Evolutionary conservation across 2,888 invertebrate species (phyloP).

Genomic region (Metellina segmentata): DNA sequence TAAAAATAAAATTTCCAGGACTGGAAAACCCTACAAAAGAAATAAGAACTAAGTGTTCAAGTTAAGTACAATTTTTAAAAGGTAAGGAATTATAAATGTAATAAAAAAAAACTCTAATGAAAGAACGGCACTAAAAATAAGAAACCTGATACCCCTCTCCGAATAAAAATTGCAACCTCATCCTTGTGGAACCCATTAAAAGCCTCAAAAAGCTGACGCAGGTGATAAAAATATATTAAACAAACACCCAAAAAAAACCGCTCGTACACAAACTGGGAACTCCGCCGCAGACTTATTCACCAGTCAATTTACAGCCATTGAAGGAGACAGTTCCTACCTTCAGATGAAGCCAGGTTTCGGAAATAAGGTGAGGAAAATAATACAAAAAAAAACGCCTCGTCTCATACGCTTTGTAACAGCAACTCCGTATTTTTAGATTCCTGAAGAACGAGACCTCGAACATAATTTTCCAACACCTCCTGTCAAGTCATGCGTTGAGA

Average conservation of each 20-base stretch:
- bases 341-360: neutral
- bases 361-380: too few species aligned
- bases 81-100: too few species aligned
- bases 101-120: too few species aligned
- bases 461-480: slow-evolving; percentile 9
- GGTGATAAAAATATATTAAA: slow-evolving; percentile 1
- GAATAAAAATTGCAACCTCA: neutral
- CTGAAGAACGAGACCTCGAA: slow-evolving; percentile 3
- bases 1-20: too few species aligned
- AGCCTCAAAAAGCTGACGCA: neutral
- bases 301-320: slow-evolving; percentile 32
- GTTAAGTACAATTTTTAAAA: too few species aligned
- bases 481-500: slow-evolving; percentile 53
- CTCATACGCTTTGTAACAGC: neutral
- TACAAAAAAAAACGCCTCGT: too few species aligned
- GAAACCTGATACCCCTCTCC: neutral
- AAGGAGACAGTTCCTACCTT: neutral
- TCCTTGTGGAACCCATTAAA: neutral
- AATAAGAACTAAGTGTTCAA: too few species aligned
- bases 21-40: too few species aligned
- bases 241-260: too few species aligned
- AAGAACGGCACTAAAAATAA: neutral
- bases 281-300: neutral
- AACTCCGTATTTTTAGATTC: slow-evolving; percentile 33
- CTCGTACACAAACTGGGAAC: neutral